phyloP scores from a whole-genome alignment of 2,113 vertebrate species.

The Synodontis membranacea region DNA sequence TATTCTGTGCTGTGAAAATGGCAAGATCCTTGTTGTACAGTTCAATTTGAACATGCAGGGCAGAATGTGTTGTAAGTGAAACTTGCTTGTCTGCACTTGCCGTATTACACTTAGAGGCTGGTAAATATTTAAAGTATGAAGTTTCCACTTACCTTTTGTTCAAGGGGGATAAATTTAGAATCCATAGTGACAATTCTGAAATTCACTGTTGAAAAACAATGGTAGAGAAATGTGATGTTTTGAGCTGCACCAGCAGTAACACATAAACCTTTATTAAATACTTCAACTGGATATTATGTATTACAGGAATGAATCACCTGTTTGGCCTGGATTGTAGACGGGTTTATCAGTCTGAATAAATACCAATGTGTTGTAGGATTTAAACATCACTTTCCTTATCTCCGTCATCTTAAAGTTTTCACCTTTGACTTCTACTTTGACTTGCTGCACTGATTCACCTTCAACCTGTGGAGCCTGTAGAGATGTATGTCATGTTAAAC shows the following conservation, averaged over 20 bases:
- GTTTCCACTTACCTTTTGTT: slow-evolving; percentile 43
- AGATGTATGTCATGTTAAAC: background rate
- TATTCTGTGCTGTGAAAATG: background rate
- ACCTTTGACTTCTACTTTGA: slow-evolving; percentile 64
- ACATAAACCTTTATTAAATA: background rate
- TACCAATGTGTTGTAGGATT: slow-evolving; percentile 39
- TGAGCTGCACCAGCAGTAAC: background rate
- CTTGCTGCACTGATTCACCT: slow-evolving; percentile 33
- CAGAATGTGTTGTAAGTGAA: background rate
- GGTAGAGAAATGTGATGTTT: background rate
- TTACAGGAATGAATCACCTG: slow-evolving; percentile 56
- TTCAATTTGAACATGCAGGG: background rate
- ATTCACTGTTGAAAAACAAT: slow-evolving; percentile 42
- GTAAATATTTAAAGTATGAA: background rate
- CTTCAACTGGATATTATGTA: background rate
- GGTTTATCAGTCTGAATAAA: slow-evolving; percentile 73
- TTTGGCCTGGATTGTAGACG: slow-evolving; percentile 71
- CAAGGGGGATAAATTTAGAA: slow-evolving; percentile 32
- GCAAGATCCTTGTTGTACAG: background rate
- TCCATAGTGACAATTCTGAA: slow-evolving; percentile 52
- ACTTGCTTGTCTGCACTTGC: background rate
- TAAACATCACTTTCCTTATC: slow-evolving; percentile 62
- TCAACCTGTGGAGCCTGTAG: slow-evolving; percentile 58
- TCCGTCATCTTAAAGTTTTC: slow-evolving; percentile 43
- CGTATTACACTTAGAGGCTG: background rate